Evolutionary conservation across 2,888 invertebrate species (phyloP), one percentile per base, ranked within the genome.

Genomic region (Drosophila niveifrons): DNA sequence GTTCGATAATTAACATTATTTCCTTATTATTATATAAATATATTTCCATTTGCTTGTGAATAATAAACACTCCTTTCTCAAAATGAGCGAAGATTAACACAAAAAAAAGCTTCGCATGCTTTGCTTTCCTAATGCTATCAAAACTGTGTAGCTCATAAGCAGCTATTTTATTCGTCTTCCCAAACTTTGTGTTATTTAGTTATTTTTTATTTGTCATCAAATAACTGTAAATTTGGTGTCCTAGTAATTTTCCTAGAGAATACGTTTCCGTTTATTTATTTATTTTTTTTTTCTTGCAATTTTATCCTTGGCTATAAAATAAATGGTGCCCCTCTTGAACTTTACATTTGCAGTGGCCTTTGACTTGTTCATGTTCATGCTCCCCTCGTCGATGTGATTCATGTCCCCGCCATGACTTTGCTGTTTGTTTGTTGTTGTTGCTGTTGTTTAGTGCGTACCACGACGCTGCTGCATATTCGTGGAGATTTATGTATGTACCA

Each of bases 401-500:
- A 70, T 72, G 63, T 62, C 63, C 62, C 70, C 55, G 58, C 51
- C 65, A 69, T 66, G 62, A 58, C 72, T 67, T 69, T 70, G 47
- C 65, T 68, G 63, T 52, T 52, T 44, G 53, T 53, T 31, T 39
- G 39, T 10, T 13, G 13, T 2, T 39, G 36, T 10, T 31, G 11
- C 34, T 56, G 64, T 68, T 71, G 64, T 68, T 64, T 53, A 56
- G 69, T 72, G 82, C 79, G 75, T 80, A 70, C 52, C 57, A 61
- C 70, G 66, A 66, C 62, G 43, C 53, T 72, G 78, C 59, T 72
- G 78, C 88, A 84, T 69, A 84, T 73, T 68, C 68, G 66, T 57
- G 31, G 52, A 78, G 78, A 82, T 87, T 82, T 87, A 82, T 84
- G 53, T 68, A 9, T 67, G 50, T 72, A 57, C 7, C 36, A 28